Evolutionary conservation across 1,140 invertebrate genomes (phyloP).

Genomic region (Bombyx mori): DNA sequence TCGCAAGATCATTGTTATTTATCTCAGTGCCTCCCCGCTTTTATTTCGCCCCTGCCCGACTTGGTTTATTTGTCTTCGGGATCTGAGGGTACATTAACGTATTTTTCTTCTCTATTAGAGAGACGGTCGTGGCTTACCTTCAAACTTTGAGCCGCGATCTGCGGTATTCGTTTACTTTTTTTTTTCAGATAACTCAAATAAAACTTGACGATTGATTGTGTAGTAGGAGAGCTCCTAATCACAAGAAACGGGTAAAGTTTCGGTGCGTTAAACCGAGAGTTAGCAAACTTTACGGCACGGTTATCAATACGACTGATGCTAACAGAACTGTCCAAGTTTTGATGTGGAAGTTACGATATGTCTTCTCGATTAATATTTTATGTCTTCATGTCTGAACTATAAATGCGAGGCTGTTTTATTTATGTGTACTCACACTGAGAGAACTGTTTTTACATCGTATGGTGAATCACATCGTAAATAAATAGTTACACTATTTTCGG

Average conservation of each 20-base stretch:
- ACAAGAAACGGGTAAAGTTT: slow-evolving; percentile 33
- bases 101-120: slow-evolving; percentile 71
- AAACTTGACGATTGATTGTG: slow-evolving; percentile 68
- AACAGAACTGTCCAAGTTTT: slow-evolving; percentile 24
- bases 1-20: slow-evolving; percentile 62
- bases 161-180: slow-evolving; percentile 65
- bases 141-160: slow-evolving; percentile 53
- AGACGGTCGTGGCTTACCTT: slow-evolving; percentile 61
- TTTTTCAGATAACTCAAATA: slow-evolving; percentile 62
- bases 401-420: slow-evolving; percentile 15
- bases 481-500: slow-evolving; percentile 58
- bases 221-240: slow-evolving; percentile 49
- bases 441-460: slow-evolving; percentile 10
- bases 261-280: slow-evolving; percentile 36
- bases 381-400: slow-evolving; percentile 16
- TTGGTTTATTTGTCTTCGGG: slow-evolving; percentile 67
- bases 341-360: slow-evolving; percentile 21
- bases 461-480: slow-evolving; percentile 43
- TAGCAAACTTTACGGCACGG: slow-evolving; percentile 35
- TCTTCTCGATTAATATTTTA: slow-evolving; percentile 19
- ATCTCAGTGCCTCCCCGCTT: slow-evolving; percentile 50
- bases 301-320: slow-evolving; percentile 20
- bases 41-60: slow-evolving; percentile 60
- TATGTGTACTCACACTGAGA: slow-evolving; percentile 4
- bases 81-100: slow-evolving; percentile 68